Evolutionary conservation across 2,797 vertebrate species (phyloP), one percentile per base, ranked within the genome.

Genomic region (Heteromormyrus szaboi): DNA sequence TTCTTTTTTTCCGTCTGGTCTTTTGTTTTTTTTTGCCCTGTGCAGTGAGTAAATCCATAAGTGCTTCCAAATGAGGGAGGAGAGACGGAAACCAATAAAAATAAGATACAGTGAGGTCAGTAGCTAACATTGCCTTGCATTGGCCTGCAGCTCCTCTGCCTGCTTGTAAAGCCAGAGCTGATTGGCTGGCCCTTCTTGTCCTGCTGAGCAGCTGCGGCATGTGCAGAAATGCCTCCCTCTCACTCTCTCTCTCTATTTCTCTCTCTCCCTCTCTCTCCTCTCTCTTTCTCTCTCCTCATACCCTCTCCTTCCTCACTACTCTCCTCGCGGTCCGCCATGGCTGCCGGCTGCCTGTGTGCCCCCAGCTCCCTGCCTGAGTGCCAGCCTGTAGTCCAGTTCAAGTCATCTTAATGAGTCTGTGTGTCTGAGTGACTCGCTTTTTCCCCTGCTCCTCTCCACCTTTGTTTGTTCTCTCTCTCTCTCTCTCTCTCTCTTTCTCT

Each of bases 171-270:
- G 91, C 89, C 83, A 50, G 51, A 81, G 76, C 90, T 87, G 90
- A 97, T 97, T 97, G 96, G 96, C 90, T 93, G 91, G 59, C 92
- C 68, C 89, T 81, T 81, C 41, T 19, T n/a, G 41, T 81, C 76
- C 41, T 22, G 7, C 76, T 91, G 92, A 95, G 94, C 95, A 94
- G 95, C 95, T 94, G 94, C 94, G 94, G 92, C 95, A 90, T 93
- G 93, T 94, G 94, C 94, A 92, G 93, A 95, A 94, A 92, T 94
- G 91, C 92, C 93, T 93, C 92, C 86, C 92, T 62, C 46, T 83
- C 87, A 90, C 85, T 86, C 85, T 81, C 76, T 81, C 76, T 72
- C 41, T 46, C 29, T 37, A 33, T 33, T 12, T 68, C 22, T 62
- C 22, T 62, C 59, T n/a, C 56, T 22, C 56, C 0, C 62, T 29